Percentiles rank a stretch among this genome's conserved stretches.
Conservation (phyloP, 2,113 vertebrate genomes). For the Pristiophorus japonicus region DNA sequence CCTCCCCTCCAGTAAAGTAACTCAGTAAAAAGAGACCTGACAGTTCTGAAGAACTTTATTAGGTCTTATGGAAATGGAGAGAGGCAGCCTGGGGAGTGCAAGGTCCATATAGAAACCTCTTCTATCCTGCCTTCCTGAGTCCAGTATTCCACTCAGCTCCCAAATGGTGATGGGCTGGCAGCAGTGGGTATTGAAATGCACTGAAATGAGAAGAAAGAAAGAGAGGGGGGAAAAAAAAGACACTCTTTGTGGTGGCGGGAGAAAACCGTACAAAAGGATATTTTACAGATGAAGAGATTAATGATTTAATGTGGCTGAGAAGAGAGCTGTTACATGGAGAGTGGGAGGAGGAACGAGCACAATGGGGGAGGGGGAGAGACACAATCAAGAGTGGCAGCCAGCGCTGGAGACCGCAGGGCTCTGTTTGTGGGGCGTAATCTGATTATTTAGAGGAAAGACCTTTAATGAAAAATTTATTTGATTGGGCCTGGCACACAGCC, state of each 20-base stretch:
- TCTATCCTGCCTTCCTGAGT: conserved; percentile 25
- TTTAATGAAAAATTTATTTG: conserved; percentile 38
- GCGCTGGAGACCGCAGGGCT: conserved; percentile 28
- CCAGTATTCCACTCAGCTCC: neutral
- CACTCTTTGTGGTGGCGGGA: conserved; percentile 39
- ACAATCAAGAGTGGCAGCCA: conserved; percentile 36
- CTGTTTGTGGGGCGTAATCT: conserved; percentile 34
- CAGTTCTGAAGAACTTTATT: conserved; percentile 37
- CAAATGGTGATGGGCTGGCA: conserved; percentile 34
- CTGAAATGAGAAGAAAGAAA: conserved; percentile 38
- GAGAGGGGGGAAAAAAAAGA: conserved; percentile 24
- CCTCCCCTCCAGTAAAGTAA: neutral
- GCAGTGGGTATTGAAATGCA: conserved; percentile 36
- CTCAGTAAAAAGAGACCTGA: conserved; percentile 13
- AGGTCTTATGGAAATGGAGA: neutral
- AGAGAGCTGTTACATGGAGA: conserved; percentile 41
- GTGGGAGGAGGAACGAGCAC: conserved; percentile 35
- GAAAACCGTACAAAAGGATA: conserved; percentile 42
- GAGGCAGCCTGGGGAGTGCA: neutral
- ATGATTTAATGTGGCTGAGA: conserved; percentile 42
- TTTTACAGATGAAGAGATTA: conserved; percentile 42
- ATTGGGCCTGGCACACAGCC: conserved; percentile 24
- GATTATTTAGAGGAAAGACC: conserved; percentile 38
- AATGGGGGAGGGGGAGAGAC: conserved; percentile 28
- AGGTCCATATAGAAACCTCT: neutral